Evolutionary conservation across 2,113 vertebrate genomes (phyloP).

Genomic region (Macaca nemestrina): DNA sequence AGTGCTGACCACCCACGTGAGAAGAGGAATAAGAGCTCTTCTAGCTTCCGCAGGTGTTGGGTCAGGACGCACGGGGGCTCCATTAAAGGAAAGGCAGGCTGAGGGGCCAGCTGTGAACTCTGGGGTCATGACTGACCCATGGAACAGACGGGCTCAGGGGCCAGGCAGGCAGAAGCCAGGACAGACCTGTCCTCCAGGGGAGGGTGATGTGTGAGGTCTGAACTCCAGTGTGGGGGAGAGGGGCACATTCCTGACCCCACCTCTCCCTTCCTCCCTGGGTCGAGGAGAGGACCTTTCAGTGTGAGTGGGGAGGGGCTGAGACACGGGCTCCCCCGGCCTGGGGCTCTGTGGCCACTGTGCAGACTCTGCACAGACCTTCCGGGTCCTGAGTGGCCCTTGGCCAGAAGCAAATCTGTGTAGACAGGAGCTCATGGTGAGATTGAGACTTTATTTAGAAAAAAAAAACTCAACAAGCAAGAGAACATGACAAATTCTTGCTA

Average conservation of each 20-base stretch:
- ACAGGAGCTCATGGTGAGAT: fast-evolving
- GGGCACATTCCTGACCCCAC: fast-evolving
- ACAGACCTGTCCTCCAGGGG: too few species aligned
- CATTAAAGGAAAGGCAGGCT: background rate
- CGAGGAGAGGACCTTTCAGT: too few species aligned
- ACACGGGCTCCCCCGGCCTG: fast-evolving
- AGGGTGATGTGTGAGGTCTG: fast-evolving
- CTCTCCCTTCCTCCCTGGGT: background rate
- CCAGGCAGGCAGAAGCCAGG: too few species aligned
- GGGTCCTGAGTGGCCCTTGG: fast-evolving
- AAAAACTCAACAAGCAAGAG: background rate
- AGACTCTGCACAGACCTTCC: fast-evolving
- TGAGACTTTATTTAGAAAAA: background rate
- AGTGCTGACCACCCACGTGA: background rate
- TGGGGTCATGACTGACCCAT: fast-evolving
- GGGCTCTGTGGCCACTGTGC: background rate
- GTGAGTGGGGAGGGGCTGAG: fast-evolving
- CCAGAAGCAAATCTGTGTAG: fast-evolving
- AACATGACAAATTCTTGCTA: background rate
- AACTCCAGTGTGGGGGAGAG: background rate
- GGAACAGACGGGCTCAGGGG: fast-evolving
- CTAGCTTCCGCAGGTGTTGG: background rate
- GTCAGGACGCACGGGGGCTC: background rate
- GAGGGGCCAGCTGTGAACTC: background rate
- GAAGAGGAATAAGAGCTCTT: background rate